Evolutionary conservation across 2,797 vertebrate species (phyloP).

Genomic region (Aplochiton taeniatus): DNA sequence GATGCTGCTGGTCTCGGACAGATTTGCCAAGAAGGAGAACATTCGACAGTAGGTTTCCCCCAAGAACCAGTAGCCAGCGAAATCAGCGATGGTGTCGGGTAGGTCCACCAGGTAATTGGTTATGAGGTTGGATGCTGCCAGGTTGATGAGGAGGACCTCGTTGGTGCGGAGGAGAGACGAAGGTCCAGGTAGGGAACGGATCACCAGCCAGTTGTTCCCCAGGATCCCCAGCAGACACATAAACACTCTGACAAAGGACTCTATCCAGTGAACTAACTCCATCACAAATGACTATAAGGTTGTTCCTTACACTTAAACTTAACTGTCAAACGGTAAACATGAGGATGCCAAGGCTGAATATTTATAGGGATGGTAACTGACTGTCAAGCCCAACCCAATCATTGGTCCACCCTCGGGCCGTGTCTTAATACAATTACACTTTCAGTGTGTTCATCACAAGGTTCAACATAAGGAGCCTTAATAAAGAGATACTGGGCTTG

Average conservation of each 20-base stretch:
- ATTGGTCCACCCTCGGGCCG: not conserved
- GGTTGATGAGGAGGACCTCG: conserved; percentile 77
- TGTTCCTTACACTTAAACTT: not conserved
- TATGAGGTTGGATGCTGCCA: conserved; percentile 80
- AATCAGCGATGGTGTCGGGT: conserved; percentile 68
- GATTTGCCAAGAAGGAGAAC: conserved; percentile 67
- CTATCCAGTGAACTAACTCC: conserved; percentile 49
- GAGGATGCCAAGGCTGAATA: conserved; percentile 5
- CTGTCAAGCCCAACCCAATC: conserved; percentile 31
- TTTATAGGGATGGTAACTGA: conserved; percentile 39
- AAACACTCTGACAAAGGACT: conserved; percentile 60
- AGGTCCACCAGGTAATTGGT: conserved; percentile 79
- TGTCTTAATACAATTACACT: too few species aligned
- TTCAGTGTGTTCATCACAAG: too few species aligned
- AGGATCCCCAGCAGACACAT: conserved; percentile 74
- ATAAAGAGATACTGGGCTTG: too few species aligned
- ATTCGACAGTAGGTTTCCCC: conserved; percentile 66
- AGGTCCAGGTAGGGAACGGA: conserved; percentile 62
- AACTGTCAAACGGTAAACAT: not conserved
- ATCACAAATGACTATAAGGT: conserved; percentile 28
- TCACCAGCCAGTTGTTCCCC: conserved; percentile 76
- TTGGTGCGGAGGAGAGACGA: conserved; percentile 63
- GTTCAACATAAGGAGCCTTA: too few species aligned
- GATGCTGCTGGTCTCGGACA: conserved; percentile 81
- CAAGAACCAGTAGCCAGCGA: conserved; percentile 66